phyloP scores from a whole-genome alignment of 1,140 invertebrate genomes.

The Hyphantria cunea region DNA sequence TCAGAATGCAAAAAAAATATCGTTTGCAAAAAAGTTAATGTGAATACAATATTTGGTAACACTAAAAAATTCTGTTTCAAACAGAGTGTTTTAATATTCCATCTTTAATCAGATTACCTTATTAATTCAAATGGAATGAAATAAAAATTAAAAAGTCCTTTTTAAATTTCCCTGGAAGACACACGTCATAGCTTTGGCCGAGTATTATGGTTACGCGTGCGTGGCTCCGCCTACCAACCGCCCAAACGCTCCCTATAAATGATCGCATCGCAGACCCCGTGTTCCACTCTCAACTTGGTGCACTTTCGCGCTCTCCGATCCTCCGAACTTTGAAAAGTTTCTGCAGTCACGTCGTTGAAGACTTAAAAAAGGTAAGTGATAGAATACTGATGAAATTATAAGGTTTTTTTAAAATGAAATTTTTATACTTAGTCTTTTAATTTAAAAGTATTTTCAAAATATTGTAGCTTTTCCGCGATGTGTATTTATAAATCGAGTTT shows the following conservation, averaged over 20 bases:
- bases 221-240: constrained; percentile 67
- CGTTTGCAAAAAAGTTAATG: no score
- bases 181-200: constrained; percentile 7
- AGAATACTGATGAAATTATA: neutral
- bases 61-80: no score
- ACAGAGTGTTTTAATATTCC: no score
- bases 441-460: no score
- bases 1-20: no score
- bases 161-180: constrained; percentile 13
- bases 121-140: neutral
- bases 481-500: no score
- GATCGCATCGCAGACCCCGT: constrained; percentile 35
- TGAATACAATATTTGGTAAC: no score
- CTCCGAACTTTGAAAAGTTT: constrained; percentile 56
- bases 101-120: no score
- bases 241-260: constrained; percentile 66
- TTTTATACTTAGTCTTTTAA: neutral
- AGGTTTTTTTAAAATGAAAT: no score
- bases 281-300: constrained; percentile 59
- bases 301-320: constrained; percentile 53
- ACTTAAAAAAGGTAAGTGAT: constrained; percentile 23
- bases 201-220: constrained; percentile 53
- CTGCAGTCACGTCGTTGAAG: constrained; percentile 15
- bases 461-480: no score
- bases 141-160: neutral